Percentiles rank a stretch among this genome's conserved stretches.
Evolutionary conservation across 2,797 vertebrate species (phyloP).

Genomic region (Mormyrus hasselquistii): DNA sequence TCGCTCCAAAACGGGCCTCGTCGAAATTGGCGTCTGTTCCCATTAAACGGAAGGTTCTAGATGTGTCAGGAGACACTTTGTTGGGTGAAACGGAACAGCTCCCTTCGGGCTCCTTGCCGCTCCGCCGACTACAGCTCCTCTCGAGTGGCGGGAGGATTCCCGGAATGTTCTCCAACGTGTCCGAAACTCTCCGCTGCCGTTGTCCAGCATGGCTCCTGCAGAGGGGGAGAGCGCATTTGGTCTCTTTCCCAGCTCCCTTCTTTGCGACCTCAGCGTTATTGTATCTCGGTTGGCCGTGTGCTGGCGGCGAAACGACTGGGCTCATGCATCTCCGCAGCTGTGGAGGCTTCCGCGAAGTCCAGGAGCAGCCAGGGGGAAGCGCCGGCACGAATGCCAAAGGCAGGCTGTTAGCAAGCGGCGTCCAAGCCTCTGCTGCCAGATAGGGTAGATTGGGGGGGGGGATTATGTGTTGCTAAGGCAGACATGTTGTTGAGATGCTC

Average conservation of each 20-base stretch:
- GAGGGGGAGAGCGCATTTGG: background rate
- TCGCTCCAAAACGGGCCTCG: background rate
- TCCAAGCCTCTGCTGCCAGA: conserved; percentile 2
- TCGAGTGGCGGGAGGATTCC: background rate
- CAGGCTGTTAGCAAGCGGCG: background rate
- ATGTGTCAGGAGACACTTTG: background rate
- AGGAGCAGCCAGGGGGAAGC: conserved; percentile 1
- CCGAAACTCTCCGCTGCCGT: background rate
- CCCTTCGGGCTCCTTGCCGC: background rate
- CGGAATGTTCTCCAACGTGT: background rate
- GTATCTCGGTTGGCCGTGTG: background rate
- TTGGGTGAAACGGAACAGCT: background rate
- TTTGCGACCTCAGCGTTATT: background rate
- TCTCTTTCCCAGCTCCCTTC: background rate
- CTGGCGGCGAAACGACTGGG: background rate
- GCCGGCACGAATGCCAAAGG: background rate
- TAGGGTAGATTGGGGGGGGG: background rate
- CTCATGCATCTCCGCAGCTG: background rate
- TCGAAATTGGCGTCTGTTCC: background rate
- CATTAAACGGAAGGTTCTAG: conserved; percentile 1
- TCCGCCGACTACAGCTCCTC: background rate
- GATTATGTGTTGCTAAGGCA: conserved; percentile 6
- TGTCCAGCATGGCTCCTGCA: background rate
- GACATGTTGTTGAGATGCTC: background rate
- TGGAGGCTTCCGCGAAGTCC: background rate